phyloP scores from a whole-genome alignment of 2,113 vertebrate species.

The Pseudolaguvia tuberculata region DNA sequence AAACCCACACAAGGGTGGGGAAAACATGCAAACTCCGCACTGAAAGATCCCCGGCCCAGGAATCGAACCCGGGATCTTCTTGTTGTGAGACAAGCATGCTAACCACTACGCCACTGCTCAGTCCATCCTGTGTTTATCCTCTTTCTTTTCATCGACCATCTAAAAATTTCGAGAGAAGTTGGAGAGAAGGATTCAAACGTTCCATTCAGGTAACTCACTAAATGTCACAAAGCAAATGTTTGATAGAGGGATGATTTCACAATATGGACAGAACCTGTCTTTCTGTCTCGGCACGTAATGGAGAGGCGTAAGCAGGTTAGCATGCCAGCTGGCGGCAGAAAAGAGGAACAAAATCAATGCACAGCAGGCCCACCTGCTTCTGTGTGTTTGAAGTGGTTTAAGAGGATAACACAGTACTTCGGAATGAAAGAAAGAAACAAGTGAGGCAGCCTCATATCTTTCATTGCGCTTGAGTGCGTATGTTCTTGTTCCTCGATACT shows the following conservation, averaged over 20 bases:
- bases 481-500: background rate
- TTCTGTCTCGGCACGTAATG: conserved; percentile 38
- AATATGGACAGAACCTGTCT: conserved; percentile 38
- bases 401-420: conserved; percentile 2
- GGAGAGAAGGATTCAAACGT: conserved; percentile 17
- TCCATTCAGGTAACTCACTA: too few species aligned
- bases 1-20: too few species aligned
- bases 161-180: background rate
- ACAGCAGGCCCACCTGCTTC: conserved; percentile 37
- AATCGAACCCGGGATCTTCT: too few species aligned
- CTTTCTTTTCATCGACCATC: background rate
- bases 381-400: conserved; percentile 19
- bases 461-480: background rate
- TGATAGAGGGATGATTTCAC: conserved; percentile 26
- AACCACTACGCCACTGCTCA: too few species aligned
- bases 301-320: conserved; percentile 34
- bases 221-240: conserved; percentile 34
- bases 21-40: too few species aligned
- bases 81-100: too few species aligned
- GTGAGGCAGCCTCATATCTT: background rate
- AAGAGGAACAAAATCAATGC: conserved; percentile 35
- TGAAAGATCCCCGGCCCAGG: too few species aligned
- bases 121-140: background rate
- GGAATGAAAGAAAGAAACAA: conserved; percentile 1
- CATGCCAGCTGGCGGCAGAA: conserved; percentile 37